Evolutionary conservation across 37 sponge, comb jelly and placozoan species (phyloP).

Genomic region (Agelas oroides): DNA sequence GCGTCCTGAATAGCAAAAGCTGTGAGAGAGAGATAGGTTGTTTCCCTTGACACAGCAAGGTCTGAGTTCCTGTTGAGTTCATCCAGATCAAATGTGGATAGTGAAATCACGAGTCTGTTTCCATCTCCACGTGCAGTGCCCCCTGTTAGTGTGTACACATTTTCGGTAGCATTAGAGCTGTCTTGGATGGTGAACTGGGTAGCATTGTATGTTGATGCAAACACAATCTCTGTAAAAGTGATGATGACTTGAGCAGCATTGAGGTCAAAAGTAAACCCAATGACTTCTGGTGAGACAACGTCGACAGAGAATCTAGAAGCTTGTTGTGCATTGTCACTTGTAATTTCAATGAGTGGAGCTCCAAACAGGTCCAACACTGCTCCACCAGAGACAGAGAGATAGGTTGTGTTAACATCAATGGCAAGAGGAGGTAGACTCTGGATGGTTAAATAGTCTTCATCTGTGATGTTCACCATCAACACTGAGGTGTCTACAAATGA

Average conservation of each 20-base stretch:
- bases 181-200: constrained; percentile 59
- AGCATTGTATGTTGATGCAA: constrained; percentile 51
- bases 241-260: constrained; percentile 57
- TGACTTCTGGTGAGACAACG: constrained; percentile 63
- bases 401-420: constrained; percentile 63
- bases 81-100: constrained; percentile 65
- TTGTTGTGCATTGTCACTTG: constrained; percentile 52
- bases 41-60: constrained; percentile 52
- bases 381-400: constrained; percentile 44
- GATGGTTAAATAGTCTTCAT: constrained; percentile 66
- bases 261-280: constrained; percentile 69
- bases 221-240: constrained; percentile 82
- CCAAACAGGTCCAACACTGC: constrained; percentile 66
- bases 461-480: constrained; percentile 60
- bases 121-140: constrained; percentile 40
- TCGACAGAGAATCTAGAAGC: constrained; percentile 74
- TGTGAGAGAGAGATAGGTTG: constrained; percentile 71
- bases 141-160: constrained; percentile 74
- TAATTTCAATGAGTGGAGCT: constrained; percentile 37
- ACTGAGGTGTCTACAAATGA: constrained; percentile 17
- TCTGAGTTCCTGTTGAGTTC: constrained; percentile 53
- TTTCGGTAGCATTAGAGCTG: constrained; percentile 24
- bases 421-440: constrained; percentile 45
- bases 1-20: constrained; percentile 44
- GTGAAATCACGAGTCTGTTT: constrained; percentile 14